Conservation (phyloP, 64 coral and sea anemone species). For the Stylophora pistillata region DNA sequence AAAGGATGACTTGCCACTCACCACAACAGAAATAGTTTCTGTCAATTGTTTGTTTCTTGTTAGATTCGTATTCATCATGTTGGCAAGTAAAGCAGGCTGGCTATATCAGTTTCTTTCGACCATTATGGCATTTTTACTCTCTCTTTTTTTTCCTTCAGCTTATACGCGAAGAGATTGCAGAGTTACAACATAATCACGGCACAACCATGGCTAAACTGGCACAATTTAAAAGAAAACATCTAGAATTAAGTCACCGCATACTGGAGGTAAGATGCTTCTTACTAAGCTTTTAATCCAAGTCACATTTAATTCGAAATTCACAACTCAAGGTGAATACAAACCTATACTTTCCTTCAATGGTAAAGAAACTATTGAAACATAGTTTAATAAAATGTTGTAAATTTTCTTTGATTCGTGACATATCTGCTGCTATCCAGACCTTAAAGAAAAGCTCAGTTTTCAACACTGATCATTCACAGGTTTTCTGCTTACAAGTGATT, state of each 20-base stretch:
- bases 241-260: slow-evolving; percentile 92
- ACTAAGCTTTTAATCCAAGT: neutral
- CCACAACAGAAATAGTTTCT: too few species aligned
- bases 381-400: too few species aligned
- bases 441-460: too few species aligned
- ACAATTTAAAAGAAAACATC: slow-evolving; percentile 88
- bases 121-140: neutral
- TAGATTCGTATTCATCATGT: too few species aligned
- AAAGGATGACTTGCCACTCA: too few species aligned
- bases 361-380: too few species aligned
- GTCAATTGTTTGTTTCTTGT: too few species aligned
- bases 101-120: neutral
- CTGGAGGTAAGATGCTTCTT: slow-evolving; percentile 61
- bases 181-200: slow-evolving; percentile 80
- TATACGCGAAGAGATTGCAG: slow-evolving; percentile 84
- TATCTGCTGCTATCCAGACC: too few species aligned
- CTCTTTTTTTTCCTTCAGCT: slow-evolving; percentile 50
- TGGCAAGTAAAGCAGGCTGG: neutral
- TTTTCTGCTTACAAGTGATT: too few species aligned
- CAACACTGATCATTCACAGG: too few species aligned
- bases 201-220: slow-evolving; percentile 96
- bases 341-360: too few species aligned
- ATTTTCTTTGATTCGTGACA: too few species aligned
- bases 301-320: neutral
- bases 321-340: neutral